A percentile compares a stretch with the other conserved stretches of the same genome.
Evolutionary conservation across 1,140 invertebrate genomes (phyloP).

Genomic region (Temnothorax curvispinosus): DNA sequence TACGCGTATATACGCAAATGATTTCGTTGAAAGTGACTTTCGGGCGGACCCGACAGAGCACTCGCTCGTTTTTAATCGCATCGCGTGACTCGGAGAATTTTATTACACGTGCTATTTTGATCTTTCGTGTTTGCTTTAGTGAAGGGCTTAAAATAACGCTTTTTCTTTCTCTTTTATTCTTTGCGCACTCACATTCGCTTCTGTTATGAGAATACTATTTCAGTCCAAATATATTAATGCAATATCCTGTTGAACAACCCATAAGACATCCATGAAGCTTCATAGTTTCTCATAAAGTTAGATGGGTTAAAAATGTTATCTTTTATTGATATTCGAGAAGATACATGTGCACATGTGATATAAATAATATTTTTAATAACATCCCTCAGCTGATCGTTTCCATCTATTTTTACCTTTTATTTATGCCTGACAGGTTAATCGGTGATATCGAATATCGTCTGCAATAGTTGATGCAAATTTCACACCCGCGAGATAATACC

Average conservation of each 20-base stretch:
- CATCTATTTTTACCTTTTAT: not conserved
- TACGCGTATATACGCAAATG: not conserved
- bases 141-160: not conserved
- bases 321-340: not conserved
- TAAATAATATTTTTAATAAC: slow-evolving; percentile 13
- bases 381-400: not conserved
- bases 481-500: not conserved
- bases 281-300: slow-evolving; percentile 1
- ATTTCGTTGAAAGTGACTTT: slow-evolving; percentile 2
- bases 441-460: not conserved
- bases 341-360: not conserved
- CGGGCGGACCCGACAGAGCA: too few relatives aligned
- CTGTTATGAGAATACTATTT: slow-evolving; percentile 21
- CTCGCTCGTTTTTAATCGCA: not conserved
- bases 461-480: slow-evolving; percentile 12
- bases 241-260: slow-evolving; percentile 17
- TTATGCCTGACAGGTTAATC: not conserved
- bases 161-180: not conserved
- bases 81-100: not conserved
- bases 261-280: not conserved
- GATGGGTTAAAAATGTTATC: not conserved
- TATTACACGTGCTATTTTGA: slow-evolving; percentile 39
- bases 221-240: not conserved
- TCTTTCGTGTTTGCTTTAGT: not conserved
- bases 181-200: not conserved